Conservation (phyloP, 1,140 invertebrate genomes). For the Pachypeltis micranthus region DNA sequence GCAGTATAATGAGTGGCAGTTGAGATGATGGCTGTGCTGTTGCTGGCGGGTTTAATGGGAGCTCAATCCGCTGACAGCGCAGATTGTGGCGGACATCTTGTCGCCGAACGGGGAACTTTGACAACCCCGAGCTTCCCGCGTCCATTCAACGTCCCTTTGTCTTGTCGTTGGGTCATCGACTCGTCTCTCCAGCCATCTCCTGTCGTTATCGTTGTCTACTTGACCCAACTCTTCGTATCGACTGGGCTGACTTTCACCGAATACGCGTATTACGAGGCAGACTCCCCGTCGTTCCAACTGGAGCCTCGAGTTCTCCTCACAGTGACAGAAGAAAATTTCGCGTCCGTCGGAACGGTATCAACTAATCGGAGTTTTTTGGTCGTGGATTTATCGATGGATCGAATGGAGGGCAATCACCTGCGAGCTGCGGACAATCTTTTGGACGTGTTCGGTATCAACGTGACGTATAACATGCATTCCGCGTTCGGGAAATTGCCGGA, state of each 20-base stretch:
- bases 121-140: slow-evolving; percentile 72
- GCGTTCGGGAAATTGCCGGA: slow-evolving; percentile 7
- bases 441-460: slow-evolving; percentile 82
- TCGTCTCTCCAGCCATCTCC: slow-evolving; percentile 41
- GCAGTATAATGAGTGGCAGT: neutral
- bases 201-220: slow-evolving; percentile 59
- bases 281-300: slow-evolving; percentile 32
- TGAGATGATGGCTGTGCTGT: slow-evolving; percentile 9
- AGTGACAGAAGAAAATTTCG: slow-evolving; percentile 41
- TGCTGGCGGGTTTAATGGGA: slow-evolving; percentile 11
- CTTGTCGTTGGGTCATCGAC: slow-evolving; percentile 76
- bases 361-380: slow-evolving; percentile 63
- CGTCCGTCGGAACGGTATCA: slow-evolving; percentile 50
- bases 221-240: slow-evolving; percentile 76
- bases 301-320: slow-evolving; percentile 7
- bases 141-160: slow-evolving; percentile 63
- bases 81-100: slow-evolving; percentile 49
- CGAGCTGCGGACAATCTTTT: slow-evolving; percentile 65
- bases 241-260: slow-evolving; percentile 69
- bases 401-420: slow-evolving; percentile 69
- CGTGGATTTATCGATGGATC: slow-evolving; percentile 57
- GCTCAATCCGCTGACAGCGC: slow-evolving; percentile 9
- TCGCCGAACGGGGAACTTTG: slow-evolving; percentile 51
- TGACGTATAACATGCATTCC: slow-evolving; percentile 65
- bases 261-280: slow-evolving; percentile 61